These are phyloP conservation scores for Watsonalla binaria DNA, from an alignment of 2,888 invertebrate species.

Conservation along the genomic window DNA sequence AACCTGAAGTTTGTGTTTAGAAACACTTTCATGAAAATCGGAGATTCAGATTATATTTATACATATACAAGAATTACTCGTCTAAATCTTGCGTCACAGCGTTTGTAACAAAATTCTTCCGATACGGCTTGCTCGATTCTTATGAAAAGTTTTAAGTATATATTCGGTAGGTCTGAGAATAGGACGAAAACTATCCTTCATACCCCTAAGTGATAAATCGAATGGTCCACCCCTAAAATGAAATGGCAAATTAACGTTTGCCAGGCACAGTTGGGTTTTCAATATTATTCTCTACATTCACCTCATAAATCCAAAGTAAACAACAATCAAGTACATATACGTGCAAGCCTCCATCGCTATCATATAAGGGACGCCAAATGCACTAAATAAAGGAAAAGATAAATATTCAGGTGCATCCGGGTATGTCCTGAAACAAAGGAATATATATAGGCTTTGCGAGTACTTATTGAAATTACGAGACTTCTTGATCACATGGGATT, in stretches of 20 bases:
- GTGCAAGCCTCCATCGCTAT: slow-evolving; percentile 35
- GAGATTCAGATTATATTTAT: too few relatives aligned
- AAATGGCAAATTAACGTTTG: too few relatives aligned
- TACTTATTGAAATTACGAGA: background rate
- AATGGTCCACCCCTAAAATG: too few relatives aligned
- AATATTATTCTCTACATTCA: slow-evolving; percentile 11
- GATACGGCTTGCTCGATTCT: too few relatives aligned
- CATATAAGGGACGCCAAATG: slow-evolving; percentile 53
- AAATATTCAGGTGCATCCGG: slow-evolving; percentile 72
- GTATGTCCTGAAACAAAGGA: slow-evolving; percentile 69
- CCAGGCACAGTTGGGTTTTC: too few relatives aligned
- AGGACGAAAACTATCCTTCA: background rate
- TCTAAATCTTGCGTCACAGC: too few relatives aligned
- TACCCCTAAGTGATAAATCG: background rate
- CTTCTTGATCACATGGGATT: background rate
- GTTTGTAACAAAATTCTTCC: too few relatives aligned
- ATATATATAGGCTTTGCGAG: background rate
- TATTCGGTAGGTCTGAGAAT: too few relatives aligned
- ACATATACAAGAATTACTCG: too few relatives aligned
- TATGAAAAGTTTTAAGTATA: too few relatives aligned
- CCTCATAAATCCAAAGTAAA: slow-evolving; percentile 55
- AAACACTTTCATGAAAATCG: too few relatives aligned
- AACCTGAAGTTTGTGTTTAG: too few relatives aligned
- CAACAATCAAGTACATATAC: slow-evolving; percentile 36
- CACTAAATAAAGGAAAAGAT: slow-evolving; percentile 54